These are phyloP conservation scores for Metaphire vulgaris DNA, from an alignment of 1,140 invertebrate species.

Conservation along the genomic window DNA sequence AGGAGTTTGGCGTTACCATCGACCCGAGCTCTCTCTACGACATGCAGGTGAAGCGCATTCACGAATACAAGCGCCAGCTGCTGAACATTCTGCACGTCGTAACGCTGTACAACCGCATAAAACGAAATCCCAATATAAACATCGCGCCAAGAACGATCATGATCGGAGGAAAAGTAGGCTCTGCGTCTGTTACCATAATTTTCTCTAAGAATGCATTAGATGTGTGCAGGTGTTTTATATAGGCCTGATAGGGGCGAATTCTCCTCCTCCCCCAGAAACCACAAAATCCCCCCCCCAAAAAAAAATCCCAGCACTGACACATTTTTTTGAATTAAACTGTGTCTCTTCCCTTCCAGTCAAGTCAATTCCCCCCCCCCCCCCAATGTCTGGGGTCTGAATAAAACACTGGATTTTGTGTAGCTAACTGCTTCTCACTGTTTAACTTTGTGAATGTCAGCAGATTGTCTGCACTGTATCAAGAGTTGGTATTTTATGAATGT, in stretches of 20 bases:
- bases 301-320: background rate
- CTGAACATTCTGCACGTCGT: constrained; percentile 94
- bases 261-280: background rate
- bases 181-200: background rate
- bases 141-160: constrained; percentile 90
- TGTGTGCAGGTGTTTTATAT: too few species aligned
- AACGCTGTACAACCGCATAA: constrained; percentile 94
- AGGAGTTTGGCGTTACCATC: constrained; percentile 80
- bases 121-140: constrained; percentile 70
- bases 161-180: constrained; percentile 81
- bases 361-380: too few species aligned
- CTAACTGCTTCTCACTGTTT: too few species aligned
- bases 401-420: background rate
- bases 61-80: constrained; percentile 97
- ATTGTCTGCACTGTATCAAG: too few species aligned
- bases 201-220: constrained; percentile 10
- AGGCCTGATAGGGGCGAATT: too few species aligned
- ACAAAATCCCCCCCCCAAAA: background rate
- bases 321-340: background rate
- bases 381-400: too few species aligned
- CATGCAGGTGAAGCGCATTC: constrained; percentile 98
- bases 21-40: constrained; percentile 94
- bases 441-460: too few species aligned
- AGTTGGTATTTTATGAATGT: too few species aligned
- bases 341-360: too few species aligned